Conservation (phyloP, 2,797 vertebrate genomes). For the Lagocephalus sceleratus region DNA sequence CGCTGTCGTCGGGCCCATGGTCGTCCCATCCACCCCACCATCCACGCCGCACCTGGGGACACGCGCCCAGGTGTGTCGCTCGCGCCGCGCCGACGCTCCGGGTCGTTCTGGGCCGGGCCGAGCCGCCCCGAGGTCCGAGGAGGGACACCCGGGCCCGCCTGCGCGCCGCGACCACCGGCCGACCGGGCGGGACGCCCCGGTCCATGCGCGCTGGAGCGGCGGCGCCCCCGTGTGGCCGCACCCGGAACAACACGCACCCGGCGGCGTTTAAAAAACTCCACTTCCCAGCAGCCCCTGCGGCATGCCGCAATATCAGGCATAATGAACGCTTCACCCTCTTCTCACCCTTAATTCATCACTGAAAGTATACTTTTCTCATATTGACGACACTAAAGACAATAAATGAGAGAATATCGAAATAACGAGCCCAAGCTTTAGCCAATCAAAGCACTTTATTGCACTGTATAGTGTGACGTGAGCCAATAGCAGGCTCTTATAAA, state of each 20-base stretch:
- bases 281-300: not conserved
- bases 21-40: slow-evolving; percentile 34
- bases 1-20: slow-evolving; percentile 23
- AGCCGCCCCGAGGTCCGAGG: not conserved
- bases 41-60: not conserved
- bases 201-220: slow-evolving; percentile 23
- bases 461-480: slow-evolving; percentile 81
- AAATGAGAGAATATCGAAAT: not conserved
- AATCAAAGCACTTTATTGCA: slow-evolving; percentile 85
- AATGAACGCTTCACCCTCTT: not conserved
- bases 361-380: too few relatives aligned
- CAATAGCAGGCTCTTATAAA: slow-evolving; percentile 81
- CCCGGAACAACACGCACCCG: not conserved
- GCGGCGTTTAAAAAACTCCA: not conserved
- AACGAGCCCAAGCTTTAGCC: slow-evolving; percentile 59
- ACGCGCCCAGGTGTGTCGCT: not conserved
- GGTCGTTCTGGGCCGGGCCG: too few relatives aligned
- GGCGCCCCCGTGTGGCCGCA: slow-evolving; percentile 36
- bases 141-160: not conserved
- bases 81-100: too few relatives aligned
- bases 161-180: not conserved
- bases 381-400: not conserved
- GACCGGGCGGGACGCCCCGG: slow-evolving; percentile 6
- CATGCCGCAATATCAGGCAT: not conserved
- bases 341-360: too few relatives aligned